Conservation (phyloP, 2,113 vertebrate species). For the Siphamia tubifer region DNA sequence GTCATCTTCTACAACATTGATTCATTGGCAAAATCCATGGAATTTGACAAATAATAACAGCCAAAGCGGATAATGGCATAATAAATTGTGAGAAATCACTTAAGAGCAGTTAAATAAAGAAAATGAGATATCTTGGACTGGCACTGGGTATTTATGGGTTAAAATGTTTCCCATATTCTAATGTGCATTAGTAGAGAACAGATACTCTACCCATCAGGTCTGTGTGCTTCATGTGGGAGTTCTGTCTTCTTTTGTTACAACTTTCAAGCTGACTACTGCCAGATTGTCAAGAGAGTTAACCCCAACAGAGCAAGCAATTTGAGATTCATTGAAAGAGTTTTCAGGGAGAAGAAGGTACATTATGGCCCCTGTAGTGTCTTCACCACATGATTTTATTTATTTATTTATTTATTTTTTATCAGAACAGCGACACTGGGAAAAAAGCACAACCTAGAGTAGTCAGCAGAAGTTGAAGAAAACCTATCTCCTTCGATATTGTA, state of each 20-base stretch:
- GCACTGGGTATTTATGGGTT: no score
- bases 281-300: conserved; percentile 17
- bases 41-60: no score
- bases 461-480: conserved; percentile 12
- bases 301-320: conserved; percentile 13
- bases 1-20: no score
- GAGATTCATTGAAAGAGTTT: conserved; percentile 38
- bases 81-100: no score
- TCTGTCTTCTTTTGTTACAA: neutral
- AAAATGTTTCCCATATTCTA: no score
- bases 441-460: neutral
- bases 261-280: neutral
- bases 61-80: no score
- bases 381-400: neutral
- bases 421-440: neutral
- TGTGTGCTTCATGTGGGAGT: neutral
- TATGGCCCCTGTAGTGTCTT: neutral
- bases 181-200: no score
- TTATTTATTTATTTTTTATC: no score
- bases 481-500: neutral
- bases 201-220: no score
- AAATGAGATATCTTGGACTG: no score
- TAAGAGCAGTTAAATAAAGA: no score
- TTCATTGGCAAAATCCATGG: no score
- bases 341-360: conserved; percentile 6